Evolutionary conservation across 2,113 vertebrate species (phyloP).

Genomic region (Monopterus albus): DNA sequence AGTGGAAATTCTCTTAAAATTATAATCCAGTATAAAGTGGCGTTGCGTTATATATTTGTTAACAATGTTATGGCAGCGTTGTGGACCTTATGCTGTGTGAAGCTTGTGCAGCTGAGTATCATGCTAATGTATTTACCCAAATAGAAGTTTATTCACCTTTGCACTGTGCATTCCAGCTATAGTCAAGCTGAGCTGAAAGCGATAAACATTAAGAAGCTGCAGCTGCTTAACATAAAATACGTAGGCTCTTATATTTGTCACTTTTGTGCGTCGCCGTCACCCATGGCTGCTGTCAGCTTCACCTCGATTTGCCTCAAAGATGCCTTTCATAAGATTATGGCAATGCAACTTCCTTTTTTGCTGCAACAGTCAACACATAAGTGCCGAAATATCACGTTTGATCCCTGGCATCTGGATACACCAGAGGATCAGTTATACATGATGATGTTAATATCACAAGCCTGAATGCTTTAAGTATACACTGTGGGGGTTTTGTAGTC

Average conservation of each 20-base stretch:
- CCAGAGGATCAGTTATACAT: background rate
- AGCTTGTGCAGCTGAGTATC: background rate
- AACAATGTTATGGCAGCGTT: background rate
- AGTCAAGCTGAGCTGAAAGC: background rate
- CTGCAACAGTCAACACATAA: slow-evolving; percentile 58
- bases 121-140: slow-evolving; percentile 6
- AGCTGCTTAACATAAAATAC: slow-evolving; percentile 5
- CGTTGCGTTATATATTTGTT: slow-evolving; percentile 6
- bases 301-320: slow-evolving; percentile 27
- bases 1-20: background rate
- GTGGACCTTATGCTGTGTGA: background rate
- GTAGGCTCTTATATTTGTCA: background rate
- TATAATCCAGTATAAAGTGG: background rate
- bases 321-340: slow-evolving; percentile 35
- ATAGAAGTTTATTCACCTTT: slow-evolving; percentile 5
- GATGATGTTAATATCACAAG: background rate
- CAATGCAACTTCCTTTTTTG: slow-evolving; percentile 42
- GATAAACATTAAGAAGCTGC: background rate
- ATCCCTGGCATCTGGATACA: slow-evolving; percentile 19
- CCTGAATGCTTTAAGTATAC: background rate
- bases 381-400: slow-evolving; percentile 46
- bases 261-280: background rate
- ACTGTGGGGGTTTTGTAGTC: slow-evolving; percentile 46
- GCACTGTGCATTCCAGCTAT: background rate
- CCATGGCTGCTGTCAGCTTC: background rate